These are phyloP conservation scores for Aporrectodea caliginosa DNA, from an alignment of 1,140 invertebrate genomes.

Conservation along the genomic window DNA sequence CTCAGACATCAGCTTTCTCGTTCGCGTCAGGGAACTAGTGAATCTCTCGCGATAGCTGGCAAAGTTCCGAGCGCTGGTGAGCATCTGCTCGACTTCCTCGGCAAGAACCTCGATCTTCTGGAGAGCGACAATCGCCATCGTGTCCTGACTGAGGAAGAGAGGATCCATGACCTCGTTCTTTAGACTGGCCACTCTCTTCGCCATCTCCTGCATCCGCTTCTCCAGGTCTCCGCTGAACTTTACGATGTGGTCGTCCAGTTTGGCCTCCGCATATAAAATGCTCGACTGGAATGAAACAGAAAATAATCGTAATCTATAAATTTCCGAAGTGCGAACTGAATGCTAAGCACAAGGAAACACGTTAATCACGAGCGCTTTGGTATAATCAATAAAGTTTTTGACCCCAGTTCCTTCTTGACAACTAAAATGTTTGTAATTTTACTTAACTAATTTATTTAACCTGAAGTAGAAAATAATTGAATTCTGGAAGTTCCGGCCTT, in stretches of 20 bases:
- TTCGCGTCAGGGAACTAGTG: conserved; percentile 46
- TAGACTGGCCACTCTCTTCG: conserved; percentile 45
- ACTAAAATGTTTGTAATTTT: no score
- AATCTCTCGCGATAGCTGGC: conserved; percentile 54
- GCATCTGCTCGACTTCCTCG: conserved; percentile 43
- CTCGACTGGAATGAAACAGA: conserved; percentile 45
- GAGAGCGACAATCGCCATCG: conserved; percentile 45
- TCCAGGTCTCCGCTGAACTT: conserved; percentile 53
- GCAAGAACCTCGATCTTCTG: conserved; percentile 41
- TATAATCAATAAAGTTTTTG: no score
- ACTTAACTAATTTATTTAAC: no score
- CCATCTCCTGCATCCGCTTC: conserved; percentile 46
- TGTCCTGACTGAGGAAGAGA: conserved; percentile 47
- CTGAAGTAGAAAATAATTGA: no score
- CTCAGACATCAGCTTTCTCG: conserved; percentile 33
- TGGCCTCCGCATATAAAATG: conserved; percentile 54
- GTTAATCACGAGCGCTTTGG: neutral
- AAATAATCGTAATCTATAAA: no score
- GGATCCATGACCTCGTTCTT: conserved; percentile 49
- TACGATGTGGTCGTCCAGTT: conserved; percentile 55
- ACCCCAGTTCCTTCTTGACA: no score
- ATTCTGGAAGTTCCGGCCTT: no score
- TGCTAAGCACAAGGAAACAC: neutral
- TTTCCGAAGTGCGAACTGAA: no score
- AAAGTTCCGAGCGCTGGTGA: conserved; percentile 48